These are phyloP conservation scores for Lutjanus erythropterus DNA, from an alignment of 2,113 vertebrate species.

Conservation along the genomic window DNA sequence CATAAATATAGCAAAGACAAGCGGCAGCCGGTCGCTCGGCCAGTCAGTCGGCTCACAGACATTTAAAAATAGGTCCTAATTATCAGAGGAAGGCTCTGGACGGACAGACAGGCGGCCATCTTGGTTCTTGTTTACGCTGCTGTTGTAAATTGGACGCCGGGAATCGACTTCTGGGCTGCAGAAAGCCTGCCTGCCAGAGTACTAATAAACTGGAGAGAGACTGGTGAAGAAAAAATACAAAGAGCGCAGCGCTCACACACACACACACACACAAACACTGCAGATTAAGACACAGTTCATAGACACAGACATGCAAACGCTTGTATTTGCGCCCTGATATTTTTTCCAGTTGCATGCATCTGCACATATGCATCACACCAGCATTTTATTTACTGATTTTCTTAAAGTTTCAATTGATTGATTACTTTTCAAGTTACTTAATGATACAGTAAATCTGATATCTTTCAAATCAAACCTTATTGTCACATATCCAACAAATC, in stretches of 20 bases:
- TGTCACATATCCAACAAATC: too few species aligned
- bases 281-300: not conserved
- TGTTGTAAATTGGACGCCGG: conserved; percentile 59
- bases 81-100: conserved; percentile 49
- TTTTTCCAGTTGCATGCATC: not conserved
- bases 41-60: conserved; percentile 31
- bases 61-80: conserved; percentile 65
- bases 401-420: too few species aligned
- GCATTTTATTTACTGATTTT: not conserved
- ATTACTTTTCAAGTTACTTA: not conserved
- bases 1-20: conserved; percentile 30
- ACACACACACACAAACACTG: not conserved
- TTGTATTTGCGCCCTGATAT: not conserved
- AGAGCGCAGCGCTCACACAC: not conserved
- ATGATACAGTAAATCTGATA: too few species aligned
- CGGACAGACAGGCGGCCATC: conserved; percentile 55
- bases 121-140: conserved; percentile 58
- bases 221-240: conserved; percentile 3
- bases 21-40: conserved; percentile 21
- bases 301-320: not conserved
- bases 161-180: conserved; percentile 40
- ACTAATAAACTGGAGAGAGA: conserved; percentile 39
- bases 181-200: conserved; percentile 34
- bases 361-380: not conserved
- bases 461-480: too few species aligned